These are phyloP conservation scores for Drosophila atripex DNA, from an alignment of 2,888 invertebrate species.

Conservation along the genomic window DNA sequence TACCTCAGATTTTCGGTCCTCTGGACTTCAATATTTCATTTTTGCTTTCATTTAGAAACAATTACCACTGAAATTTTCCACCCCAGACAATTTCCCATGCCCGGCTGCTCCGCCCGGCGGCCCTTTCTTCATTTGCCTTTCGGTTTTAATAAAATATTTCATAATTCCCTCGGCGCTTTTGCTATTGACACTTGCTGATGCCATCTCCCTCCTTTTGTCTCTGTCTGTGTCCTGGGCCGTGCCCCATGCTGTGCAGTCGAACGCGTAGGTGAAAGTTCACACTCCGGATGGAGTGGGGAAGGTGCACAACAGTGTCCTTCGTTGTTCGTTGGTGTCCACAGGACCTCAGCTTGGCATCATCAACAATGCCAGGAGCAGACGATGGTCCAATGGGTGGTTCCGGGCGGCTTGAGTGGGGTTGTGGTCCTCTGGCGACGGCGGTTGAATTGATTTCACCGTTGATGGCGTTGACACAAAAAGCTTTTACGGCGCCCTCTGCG, in stretches of 20 bases:
- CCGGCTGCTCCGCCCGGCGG: not conserved
- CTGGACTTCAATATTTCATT: constrained; percentile 10
- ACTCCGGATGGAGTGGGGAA: constrained; percentile 27
- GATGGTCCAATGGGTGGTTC: constrained; percentile 26
- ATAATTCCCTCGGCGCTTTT: constrained; percentile 72
- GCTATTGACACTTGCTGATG: constrained; percentile 77
- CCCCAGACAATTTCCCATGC: constrained; percentile 26
- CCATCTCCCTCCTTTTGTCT: constrained; percentile 45
- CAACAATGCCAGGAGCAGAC: constrained; percentile 66
- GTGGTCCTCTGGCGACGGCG: constrained; percentile 49
- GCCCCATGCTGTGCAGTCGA: constrained; percentile 63
- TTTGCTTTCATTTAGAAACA: constrained; percentile 36
- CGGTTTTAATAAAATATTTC: constrained; percentile 78
- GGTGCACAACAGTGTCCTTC: constrained; percentile 41
- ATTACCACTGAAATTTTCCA: constrained; percentile 28
- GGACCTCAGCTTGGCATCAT: constrained; percentile 50
- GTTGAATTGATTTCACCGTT: constrained; percentile 77
- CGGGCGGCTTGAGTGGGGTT: constrained; percentile 10
- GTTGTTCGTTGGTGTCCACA: constrained; percentile 31
- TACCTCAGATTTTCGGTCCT: not conserved
- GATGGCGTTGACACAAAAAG: constrained; percentile 82
- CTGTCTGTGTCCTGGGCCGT: constrained; percentile 14
- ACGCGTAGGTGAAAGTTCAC: constrained; percentile 73
- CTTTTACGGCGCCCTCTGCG: constrained; percentile 79
- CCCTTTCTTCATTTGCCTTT: constrained; percentile 53